A percentile compares a stretch with the other conserved stretches of the same genome.
Conservation (phyloP, 1,140 invertebrate species). For the Odontomachus brunneus region DNA sequence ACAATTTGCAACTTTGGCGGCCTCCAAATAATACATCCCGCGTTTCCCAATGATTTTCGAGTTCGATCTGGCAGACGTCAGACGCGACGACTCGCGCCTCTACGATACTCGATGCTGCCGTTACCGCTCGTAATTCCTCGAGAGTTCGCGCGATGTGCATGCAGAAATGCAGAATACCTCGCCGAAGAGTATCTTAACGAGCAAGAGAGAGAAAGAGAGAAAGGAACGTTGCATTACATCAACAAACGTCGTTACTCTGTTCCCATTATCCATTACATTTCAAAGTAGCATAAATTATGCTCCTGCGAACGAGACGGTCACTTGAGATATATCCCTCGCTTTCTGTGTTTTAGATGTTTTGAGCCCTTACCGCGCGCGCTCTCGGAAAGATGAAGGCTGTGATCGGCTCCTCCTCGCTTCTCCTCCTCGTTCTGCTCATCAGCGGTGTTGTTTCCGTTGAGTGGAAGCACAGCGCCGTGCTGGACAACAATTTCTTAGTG, state of each 20-base stretch:
- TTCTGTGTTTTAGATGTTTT: constrained; percentile 81
- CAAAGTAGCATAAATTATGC: constrained; percentile 54
- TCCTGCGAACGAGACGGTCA: constrained; percentile 43
- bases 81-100: too few species aligned
- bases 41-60: too few species aligned
- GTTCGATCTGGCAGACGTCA: too few species aligned
- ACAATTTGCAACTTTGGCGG: too few species aligned
- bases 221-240: constrained; percentile 1
- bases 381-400: constrained; percentile 79
- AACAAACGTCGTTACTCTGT: constrained; percentile 22
- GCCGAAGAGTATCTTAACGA: background rate
- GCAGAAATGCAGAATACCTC: background rate
- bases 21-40: too few species aligned
- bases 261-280: constrained; percentile 44
- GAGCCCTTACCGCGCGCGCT: constrained; percentile 64
- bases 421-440: constrained; percentile 74
- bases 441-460: constrained; percentile 77
- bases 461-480: constrained; percentile 84
- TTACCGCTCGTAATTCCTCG: too few species aligned
- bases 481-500: constrained; percentile 85
- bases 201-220: background rate
- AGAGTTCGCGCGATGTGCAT: background rate
- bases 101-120: too few species aligned
- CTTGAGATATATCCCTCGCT: constrained; percentile 15
- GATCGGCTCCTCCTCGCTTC: constrained; percentile 74